Conservation (phyloP, 1,140 invertebrate species). For the Parapsyche elsis region DNA sequence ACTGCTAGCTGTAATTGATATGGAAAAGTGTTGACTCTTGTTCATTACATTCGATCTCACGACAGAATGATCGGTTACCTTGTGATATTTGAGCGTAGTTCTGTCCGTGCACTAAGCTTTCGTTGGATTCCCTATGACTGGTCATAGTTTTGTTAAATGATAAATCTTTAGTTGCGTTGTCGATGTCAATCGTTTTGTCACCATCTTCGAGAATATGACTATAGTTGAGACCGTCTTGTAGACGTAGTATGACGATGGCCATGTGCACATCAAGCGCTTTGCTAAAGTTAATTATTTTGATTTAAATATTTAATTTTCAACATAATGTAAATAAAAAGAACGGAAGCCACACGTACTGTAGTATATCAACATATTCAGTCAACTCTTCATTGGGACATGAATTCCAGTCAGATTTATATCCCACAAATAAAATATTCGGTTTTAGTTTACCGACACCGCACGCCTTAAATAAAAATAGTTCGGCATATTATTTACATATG, state of each 20-base stretch:
- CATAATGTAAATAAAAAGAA: background rate
- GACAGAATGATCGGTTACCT: no score
- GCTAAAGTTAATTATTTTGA: slow-evolving; percentile 68
- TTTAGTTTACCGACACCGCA: slow-evolving; percentile 89
- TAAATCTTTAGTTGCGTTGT: slow-evolving; percentile 55
- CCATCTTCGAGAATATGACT: slow-evolving; percentile 72
- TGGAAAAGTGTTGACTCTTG: no score
- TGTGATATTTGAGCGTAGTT: slow-evolving; percentile 74
- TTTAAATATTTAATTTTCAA: slow-evolving; percentile 19
- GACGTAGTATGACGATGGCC: slow-evolving; percentile 87
- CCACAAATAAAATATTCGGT: slow-evolving; percentile 91
- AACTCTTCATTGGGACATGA: slow-evolving; percentile 77
- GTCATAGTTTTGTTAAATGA: slow-evolving; percentile 52
- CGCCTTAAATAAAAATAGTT: slow-evolving; percentile 62
- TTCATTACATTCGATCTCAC: background rate
- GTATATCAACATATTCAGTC: slow-evolving; percentile 88
- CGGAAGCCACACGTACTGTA: slow-evolving; percentile 87
- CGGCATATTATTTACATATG: background rate
- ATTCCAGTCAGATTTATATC: slow-evolving; percentile 92
- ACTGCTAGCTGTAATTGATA: slow-evolving; percentile 70
- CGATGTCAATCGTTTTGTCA: slow-evolving; percentile 54
- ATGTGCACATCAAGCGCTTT: slow-evolving; percentile 93
- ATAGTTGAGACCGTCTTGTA: slow-evolving; percentile 84
- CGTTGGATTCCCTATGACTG: slow-evolving; percentile 50
- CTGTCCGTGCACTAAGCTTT: slow-evolving; percentile 51